phyloP scores from a whole-genome alignment of 2,113 vertebrate species.

The Macroglossus sobrinus region DNA sequence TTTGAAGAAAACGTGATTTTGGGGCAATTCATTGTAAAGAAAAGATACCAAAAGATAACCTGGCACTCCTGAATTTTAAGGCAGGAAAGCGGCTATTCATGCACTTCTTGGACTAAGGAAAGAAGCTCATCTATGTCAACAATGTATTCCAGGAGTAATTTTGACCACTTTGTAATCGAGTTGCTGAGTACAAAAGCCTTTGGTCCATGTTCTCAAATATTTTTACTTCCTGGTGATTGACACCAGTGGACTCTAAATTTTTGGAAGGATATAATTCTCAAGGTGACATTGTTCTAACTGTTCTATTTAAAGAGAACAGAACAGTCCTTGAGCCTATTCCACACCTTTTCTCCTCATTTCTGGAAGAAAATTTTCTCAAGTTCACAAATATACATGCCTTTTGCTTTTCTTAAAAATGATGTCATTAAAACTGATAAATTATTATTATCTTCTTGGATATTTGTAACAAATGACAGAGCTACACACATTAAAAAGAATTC shows the following conservation, averaged over 20 bases:
- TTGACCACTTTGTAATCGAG: background rate
- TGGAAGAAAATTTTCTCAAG: background rate
- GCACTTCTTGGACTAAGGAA: background rate
- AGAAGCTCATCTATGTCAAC: background rate
- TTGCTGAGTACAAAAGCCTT: background rate
- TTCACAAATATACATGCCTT: background rate
- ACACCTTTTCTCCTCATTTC: background rate
- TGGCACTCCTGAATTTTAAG: background rate
- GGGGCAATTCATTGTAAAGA: background rate
- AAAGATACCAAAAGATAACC: background rate
- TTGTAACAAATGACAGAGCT: background rate
- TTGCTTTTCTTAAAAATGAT: background rate
- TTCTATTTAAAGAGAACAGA: background rate
- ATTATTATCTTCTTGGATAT: background rate
- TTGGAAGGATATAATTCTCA: background rate
- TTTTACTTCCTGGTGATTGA: background rate
- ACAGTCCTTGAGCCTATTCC: background rate
- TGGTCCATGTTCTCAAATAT: background rate
- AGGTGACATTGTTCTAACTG: background rate
- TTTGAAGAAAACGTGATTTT: background rate
- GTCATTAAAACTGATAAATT: background rate
- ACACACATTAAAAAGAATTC: background rate
- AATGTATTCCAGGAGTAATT: rapidly evolving
- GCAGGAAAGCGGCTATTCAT: background rate
- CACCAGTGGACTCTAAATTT: background rate